A percentile compares a stretch with the other conserved stretches of the same genome.
phyloP scores from a whole-genome alignment of 2,888 invertebrate genomes.

The Ochropacha duplaris region DNA sequence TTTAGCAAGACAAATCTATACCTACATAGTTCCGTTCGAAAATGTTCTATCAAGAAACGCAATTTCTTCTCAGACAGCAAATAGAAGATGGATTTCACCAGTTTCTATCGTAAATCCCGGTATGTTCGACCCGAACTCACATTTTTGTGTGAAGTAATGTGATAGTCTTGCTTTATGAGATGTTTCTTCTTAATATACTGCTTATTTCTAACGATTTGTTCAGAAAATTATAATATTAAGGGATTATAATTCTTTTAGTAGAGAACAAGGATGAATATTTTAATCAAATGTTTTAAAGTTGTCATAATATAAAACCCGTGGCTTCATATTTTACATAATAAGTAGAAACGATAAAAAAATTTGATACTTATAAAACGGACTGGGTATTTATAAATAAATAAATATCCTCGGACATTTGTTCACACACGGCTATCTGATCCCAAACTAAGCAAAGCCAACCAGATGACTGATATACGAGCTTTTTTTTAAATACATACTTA shows the following conservation, averaged over 20 bases:
- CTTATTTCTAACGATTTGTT: neutral
- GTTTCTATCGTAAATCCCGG: slow-evolving; percentile 17
- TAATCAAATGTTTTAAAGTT: no score
- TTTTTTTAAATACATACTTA: no score
- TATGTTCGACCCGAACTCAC: slow-evolving; percentile 14
- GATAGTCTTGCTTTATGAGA: slow-evolving; percentile 20
- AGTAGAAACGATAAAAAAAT: no score
- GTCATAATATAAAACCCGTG: no score
- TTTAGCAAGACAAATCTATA: neutral
- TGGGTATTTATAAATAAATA: no score
- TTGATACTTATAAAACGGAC: no score
- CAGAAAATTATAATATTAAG: neutral
- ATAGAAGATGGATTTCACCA: neutral
- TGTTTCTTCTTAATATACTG: slow-evolving; percentile 1
- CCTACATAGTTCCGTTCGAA: neutral
- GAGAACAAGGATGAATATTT: neutral
- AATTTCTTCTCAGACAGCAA: neutral
- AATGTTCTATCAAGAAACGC: neutral
- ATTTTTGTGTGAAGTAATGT: slow-evolving; percentile 21
- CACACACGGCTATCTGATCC: no score
- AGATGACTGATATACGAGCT: no score
- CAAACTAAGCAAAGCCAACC: no score
- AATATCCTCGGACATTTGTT: no score
- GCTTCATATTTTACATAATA: no score
- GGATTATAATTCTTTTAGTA: neutral